phyloP scores from a whole-genome alignment of 2,797 vertebrate species.

The Manis pentadactyla region DNA sequence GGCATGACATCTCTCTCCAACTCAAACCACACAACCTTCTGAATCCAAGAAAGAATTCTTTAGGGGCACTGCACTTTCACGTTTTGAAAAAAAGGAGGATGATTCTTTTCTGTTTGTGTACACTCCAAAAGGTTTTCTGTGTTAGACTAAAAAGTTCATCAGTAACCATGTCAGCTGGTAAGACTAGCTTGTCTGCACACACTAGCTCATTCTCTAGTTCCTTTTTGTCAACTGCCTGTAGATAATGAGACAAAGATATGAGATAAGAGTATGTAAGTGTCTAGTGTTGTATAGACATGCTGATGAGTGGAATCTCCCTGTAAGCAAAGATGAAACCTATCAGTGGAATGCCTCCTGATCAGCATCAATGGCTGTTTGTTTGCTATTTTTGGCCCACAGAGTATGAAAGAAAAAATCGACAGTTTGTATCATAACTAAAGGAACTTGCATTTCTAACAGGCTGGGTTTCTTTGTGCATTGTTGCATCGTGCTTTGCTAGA shows the following conservation, averaged over 20 bases:
- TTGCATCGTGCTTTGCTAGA: slow-evolving; percentile 63
- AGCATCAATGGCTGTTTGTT: slow-evolving; percentile 74
- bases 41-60: not conserved
- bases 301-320: slow-evolving; percentile 7
- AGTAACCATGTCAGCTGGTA: not conserved
- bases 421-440: slow-evolving; percentile 65
- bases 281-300: not conserved
- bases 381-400: slow-evolving; percentile 57
- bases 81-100: not conserved
- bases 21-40: not conserved
- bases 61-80: not conserved
- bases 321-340: slow-evolving; percentile 70
- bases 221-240: slow-evolving; percentile 12
- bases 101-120: not conserved
- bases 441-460: not conserved
- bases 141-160: not conserved
- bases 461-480: slow-evolving; percentile 48
- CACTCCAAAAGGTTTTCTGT: not conserved
- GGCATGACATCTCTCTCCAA: not conserved
- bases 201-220: not conserved
- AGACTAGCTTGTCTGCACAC: not conserved
- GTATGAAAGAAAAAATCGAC: slow-evolving; percentile 73
- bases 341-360: slow-evolving; percentile 71
- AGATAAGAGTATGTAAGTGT: not conserved
- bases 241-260: not conserved